phyloP scores from a whole-genome alignment of 2,113 vertebrate genomes.

The Muntiacus muntjak region DNA sequence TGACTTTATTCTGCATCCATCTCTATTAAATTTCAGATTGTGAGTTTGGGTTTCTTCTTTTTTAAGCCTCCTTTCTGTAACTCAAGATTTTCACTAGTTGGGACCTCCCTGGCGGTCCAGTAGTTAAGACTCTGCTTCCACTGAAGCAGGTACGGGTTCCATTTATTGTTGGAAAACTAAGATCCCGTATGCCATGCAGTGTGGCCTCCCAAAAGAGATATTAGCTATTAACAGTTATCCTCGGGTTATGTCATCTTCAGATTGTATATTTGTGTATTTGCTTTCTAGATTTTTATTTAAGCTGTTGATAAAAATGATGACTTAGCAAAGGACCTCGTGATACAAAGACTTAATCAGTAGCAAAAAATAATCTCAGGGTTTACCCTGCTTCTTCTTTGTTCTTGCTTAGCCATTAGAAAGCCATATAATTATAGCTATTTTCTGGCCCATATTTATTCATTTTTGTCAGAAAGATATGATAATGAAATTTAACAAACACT shows the following conservation, averaged over 20 bases:
- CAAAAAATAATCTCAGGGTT: background rate
- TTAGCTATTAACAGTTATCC: background rate
- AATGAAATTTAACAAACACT: background rate
- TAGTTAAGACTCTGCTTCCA: background rate
- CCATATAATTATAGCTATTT: background rate
- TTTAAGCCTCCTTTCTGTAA: background rate
- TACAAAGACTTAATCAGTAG: background rate
- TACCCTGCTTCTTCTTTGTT: background rate
- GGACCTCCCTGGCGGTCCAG: background rate
- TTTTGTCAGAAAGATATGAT: background rate
- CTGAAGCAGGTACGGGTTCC: background rate
- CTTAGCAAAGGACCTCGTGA: background rate
- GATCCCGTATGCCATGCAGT: background rate
- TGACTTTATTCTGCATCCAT: background rate
- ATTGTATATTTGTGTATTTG: background rate
- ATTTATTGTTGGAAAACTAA: background rate
- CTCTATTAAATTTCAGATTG: background rate
- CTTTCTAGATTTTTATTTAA: constrained; percentile 5
- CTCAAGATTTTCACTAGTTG: background rate
- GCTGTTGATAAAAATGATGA: background rate
- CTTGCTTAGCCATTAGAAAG: background rate
- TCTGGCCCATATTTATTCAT: background rate
- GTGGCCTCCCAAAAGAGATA: background rate
- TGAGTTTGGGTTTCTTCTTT: background rate
- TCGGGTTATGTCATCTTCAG: background rate